Base-by-base conservation (phyloP, 2,888 invertebrate species). In the Siphonodentalium dalli region DNA sequence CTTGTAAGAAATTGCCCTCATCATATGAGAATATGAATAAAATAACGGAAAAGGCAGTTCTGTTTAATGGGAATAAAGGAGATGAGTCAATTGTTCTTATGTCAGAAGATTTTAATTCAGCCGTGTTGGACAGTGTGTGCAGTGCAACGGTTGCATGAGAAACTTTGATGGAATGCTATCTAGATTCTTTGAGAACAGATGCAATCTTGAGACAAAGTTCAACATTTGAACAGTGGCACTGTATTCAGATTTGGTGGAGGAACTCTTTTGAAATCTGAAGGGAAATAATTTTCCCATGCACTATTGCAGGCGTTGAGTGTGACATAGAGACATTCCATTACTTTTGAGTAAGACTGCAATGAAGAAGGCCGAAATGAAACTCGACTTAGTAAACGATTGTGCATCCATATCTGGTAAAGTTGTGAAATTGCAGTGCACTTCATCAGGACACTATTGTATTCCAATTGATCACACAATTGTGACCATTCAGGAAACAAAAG, bases 341-440 rank as follows among this genome's bases (percentile, higher is more conserved):
- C 42, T 56, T 4, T 38, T 59, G 7, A 54, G 51, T 31, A 57
- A 54, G 28, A 28, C 49, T 11, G 50, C 58, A 11, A 49, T 61
- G 46, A 61, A 61, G 23, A 47, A 29, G 33, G 60, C 60, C 9
- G 42, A 37, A 45, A 39, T 61, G 3, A 51, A 54, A 29, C 39
- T 63, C 20, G 63, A 63, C 39, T 38, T 58, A n/a, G 56, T 48
- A 34, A 56, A 55, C 56, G 61, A 63, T 35, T 45, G 44, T 38
- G 63, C 55, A 2, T 41, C 41, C 15, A 58, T 63, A 27, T 53
- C 61, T 31, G 54, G 52, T 15, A 39, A 52, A 18, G 52, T 51
- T 26, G 53, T 63, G 40, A 43, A 47, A 11, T 33, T 60, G 18
- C 33, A 58, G 20, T 48, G 51, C 18, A 60, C 58, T 6, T 44